Evolutionary conservation across 2,797 vertebrate genomes (phyloP).

Genomic region (Alosa sapidissima): DNA sequence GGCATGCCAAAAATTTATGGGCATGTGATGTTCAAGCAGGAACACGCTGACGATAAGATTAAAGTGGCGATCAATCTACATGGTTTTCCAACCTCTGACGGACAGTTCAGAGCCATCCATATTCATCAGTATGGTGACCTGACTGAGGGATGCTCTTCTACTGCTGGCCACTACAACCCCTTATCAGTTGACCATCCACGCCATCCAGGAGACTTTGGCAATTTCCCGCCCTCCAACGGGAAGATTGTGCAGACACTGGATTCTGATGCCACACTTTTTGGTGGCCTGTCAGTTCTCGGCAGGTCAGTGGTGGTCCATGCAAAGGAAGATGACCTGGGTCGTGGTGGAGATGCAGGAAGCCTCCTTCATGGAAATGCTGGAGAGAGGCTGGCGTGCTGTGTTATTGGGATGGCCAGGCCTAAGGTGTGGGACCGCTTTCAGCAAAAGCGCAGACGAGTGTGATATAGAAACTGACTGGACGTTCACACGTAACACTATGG

Average conservation of each 20-base stretch:
- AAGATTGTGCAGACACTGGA: conserved; percentile 66
- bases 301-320: conserved; percentile 88
- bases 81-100: conserved; percentile 71
- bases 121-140: conserved; percentile 89
- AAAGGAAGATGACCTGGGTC: conserved; percentile 85
- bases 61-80: conserved; percentile 74
- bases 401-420: conserved; percentile 76
- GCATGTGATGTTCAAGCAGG: conserved; percentile 81
- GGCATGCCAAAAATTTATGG: conserved; percentile 79
- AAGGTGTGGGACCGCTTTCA: conserved; percentile 70
- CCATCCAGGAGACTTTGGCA: conserved; percentile 94
- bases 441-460: neutral
- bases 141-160: conserved; percentile 80
- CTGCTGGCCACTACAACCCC: conserved; percentile 89
- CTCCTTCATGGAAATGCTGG: conserved; percentile 89
- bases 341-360: conserved; percentile 83
- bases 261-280: conserved; percentile 75
- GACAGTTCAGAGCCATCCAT: conserved; percentile 81
- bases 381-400: conserved; percentile 86
- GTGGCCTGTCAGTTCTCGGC: conserved; percentile 76
- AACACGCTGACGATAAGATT: conserved; percentile 66
- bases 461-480: neutral
- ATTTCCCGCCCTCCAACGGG: conserved; percentile 80
- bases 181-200: conserved; percentile 73
- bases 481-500: neutral